phyloP scores from a whole-genome alignment of 2,797 vertebrate species.

The Centroberyx gerrardi region DNA sequence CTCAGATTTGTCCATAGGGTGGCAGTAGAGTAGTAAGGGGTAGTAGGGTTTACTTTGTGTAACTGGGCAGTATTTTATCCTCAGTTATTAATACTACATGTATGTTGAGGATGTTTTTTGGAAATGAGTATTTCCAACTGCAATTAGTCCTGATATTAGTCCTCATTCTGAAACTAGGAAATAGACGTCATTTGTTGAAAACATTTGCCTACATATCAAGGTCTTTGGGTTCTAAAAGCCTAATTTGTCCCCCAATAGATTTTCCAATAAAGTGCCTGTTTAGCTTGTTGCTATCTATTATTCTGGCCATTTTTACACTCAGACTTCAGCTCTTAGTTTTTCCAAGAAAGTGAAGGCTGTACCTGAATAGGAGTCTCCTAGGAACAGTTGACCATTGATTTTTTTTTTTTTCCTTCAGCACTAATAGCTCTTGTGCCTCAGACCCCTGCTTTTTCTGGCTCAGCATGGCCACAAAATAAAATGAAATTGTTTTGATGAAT shows the following conservation, averaged over 20 bases:
- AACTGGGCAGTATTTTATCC: neutral
- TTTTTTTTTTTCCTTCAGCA: conserved; percentile 80
- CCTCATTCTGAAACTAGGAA: conserved; percentile 22
- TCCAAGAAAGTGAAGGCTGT: conserved; percentile 85
- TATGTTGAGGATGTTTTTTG: neutral
- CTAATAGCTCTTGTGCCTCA: conserved; percentile 89
- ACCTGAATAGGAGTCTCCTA: conserved; percentile 85
- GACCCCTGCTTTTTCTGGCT: conserved; percentile 76
- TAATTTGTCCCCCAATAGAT: conserved; percentile 64
- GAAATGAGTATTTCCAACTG: conserved; percentile 2
- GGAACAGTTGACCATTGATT: conserved; percentile 91
- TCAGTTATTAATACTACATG: conserved; percentile 6
- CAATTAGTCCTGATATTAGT: neutral
- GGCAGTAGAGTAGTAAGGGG: conserved; percentile 59
- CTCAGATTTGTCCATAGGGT: conserved; percentile 54
- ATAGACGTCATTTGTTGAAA: conserved; percentile 35
- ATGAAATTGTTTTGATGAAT: conserved; percentile 39
- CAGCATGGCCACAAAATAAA: conserved; percentile 67
- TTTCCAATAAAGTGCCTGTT: conserved; percentile 74
- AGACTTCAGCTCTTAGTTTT: conserved; percentile 78
- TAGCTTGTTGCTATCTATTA: conserved; percentile 53
- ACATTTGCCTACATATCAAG: conserved; percentile 47
- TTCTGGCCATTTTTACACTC: conserved; percentile 59
- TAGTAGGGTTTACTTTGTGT: neutral
- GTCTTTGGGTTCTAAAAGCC: conserved; percentile 69